Conservation (phyloP, 2,797 vertebrate genomes). For the Pipistrellus pipistrellus region DNA sequence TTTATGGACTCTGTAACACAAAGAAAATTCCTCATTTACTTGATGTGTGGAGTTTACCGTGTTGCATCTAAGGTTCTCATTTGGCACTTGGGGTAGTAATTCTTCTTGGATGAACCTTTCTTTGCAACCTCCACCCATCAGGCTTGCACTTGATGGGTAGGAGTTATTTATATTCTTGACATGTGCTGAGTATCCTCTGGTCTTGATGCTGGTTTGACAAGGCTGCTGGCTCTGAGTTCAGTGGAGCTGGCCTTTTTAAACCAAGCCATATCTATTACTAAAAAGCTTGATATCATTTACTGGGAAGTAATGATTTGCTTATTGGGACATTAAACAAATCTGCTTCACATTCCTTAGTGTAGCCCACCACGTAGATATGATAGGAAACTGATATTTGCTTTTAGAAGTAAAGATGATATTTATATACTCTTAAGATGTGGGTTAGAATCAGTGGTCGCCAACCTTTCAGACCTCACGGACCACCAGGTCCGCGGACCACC, state of each 20-base stretch:
- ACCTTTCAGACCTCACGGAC: too few relatives aligned
- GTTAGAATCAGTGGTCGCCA: background rate
- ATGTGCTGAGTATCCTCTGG: too few relatives aligned
- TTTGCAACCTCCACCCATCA: background rate
- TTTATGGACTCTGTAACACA: background rate
- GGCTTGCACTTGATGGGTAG: background rate
- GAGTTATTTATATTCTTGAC: conserved; percentile 28
- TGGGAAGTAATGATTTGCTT: background rate
- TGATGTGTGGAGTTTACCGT: background rate
- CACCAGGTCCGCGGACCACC: too few relatives aligned
- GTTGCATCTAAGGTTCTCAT: background rate
- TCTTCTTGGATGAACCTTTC: background rate
- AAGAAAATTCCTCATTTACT: background rate
- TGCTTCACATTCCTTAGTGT: background rate
- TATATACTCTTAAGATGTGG: background rate
- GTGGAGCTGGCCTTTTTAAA: background rate
- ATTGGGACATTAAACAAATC: background rate
- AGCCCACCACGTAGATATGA: background rate
- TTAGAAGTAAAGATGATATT: background rate
- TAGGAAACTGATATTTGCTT: background rate
- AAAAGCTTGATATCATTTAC: background rate
- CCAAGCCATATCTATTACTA: background rate
- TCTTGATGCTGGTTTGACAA: background rate
- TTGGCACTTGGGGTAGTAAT: background rate
- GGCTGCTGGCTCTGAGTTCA: background rate